These are phyloP conservation scores for Tachina grossa DNA, from an alignment of 2,888 invertebrate genomes.

Conservation along the genomic window DNA sequence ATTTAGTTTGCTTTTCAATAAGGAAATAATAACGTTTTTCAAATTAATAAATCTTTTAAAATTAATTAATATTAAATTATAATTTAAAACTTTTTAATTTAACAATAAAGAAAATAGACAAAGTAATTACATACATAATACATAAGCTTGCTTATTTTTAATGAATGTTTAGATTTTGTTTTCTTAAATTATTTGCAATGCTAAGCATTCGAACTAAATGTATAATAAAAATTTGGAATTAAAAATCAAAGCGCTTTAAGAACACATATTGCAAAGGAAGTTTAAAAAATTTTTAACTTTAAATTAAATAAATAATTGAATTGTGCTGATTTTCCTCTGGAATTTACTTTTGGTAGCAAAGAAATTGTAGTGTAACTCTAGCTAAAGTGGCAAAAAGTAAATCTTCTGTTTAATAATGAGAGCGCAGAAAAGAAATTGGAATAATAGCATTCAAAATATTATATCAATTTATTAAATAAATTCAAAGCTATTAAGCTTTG, in stretches of 20 bases:
- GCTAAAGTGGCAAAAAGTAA: no score
- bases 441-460: no score
- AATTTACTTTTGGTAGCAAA: no score
- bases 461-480: no score
- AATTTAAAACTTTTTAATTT: background rate
- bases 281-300: background rate
- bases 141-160: background rate
- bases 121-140: background rate
- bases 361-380: no score
- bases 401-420: no score
- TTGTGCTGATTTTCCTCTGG: no score
- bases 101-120: background rate
- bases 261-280: background rate
- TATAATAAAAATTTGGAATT: background rate
- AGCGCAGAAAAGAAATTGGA: no score
- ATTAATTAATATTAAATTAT: conserved; percentile 2
- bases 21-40: conserved; percentile 3
- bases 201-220: background rate
- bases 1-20: conserved; percentile 14
- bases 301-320: background rate
- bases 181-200: background rate
- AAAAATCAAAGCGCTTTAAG: background rate
- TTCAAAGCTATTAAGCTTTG: no score
- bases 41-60: conserved; percentile 12
- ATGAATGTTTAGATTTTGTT: background rate